A percentile compares a stretch with the other conserved stretches of the same genome.
Evolutionary conservation across 53 echinoderm and acorn worm genomes (phyloP).

Genomic region (Astropecten irregularis): DNA sequence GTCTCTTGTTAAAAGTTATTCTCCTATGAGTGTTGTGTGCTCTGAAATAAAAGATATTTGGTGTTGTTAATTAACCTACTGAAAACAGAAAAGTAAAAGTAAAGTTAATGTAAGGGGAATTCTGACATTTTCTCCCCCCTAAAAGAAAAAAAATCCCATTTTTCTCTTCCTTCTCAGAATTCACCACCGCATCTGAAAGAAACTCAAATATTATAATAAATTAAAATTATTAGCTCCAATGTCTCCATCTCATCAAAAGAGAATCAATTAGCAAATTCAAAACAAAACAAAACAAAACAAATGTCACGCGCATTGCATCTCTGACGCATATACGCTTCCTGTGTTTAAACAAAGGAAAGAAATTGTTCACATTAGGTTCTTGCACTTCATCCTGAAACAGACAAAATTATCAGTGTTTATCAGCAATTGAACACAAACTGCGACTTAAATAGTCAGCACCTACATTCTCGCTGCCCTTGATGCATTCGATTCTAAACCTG

Average conservation of each 20-base stretch:
- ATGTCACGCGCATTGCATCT: neutral
- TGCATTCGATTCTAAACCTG: slow-evolving; percentile 50
- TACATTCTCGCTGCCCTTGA: slow-evolving; percentile 63
- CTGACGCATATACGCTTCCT: too few relatives aligned
- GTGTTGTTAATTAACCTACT: too few relatives aligned
- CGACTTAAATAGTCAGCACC: slow-evolving; percentile 69
- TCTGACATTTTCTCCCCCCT: too few relatives aligned
- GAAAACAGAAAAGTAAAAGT: too few relatives aligned
- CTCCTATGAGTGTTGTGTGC: too few relatives aligned
- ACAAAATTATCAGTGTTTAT: neutral
- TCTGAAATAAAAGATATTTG: too few relatives aligned
- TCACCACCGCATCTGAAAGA: neutral
- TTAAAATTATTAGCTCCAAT: neutral
- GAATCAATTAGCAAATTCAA: neutral
- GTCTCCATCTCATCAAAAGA: neutral
- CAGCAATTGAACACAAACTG: neutral
- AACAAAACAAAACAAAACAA: too few relatives aligned
- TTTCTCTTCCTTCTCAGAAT: neutral
- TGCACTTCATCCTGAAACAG: neutral
- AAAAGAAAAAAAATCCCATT: too few relatives aligned
- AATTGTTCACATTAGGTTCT: too few relatives aligned
- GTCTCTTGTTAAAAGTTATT: too few relatives aligned
- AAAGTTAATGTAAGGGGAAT: too few relatives aligned
- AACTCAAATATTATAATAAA: neutral
- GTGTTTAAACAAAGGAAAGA: too few relatives aligned